Percentiles rank a stretch among this genome's conserved stretches.
Conservation (phyloP, 2,113 vertebrate species). For the Pluvialis apricaria region DNA sequence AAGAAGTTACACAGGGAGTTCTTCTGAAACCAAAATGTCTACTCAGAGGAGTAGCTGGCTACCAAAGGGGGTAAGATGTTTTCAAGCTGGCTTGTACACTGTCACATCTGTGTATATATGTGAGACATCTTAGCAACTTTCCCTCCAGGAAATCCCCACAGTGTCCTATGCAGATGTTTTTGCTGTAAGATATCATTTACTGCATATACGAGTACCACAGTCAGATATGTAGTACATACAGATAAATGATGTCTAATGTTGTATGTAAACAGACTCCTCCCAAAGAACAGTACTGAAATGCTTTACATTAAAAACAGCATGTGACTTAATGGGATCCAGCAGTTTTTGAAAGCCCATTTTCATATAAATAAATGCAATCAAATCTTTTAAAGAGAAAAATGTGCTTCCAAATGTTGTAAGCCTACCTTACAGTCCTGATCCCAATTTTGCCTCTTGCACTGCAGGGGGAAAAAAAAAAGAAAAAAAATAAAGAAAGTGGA, state of each 20-base stretch:
- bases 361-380: neutral
- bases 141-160: neutral
- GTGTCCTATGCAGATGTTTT: neutral
- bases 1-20: neutral
- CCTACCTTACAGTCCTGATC: neutral
- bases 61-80: neutral
- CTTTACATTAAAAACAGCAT: neutral
- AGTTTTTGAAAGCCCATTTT: neutral
- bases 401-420: neutral
- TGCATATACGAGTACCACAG: neutral
- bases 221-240: neutral
- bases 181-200: neutral
- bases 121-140: neutral
- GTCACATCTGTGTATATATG: neutral
- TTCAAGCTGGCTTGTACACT: neutral
- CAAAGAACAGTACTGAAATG: neutral
- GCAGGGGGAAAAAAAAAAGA: rapidly evolving
- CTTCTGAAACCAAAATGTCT: neutral
- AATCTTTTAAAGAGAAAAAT: neutral
- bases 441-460: neutral
- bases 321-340: neutral
- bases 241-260: neutral
- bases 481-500: neutral
- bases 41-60: neutral
- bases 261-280: neutral